Percentiles rank a stretch among this genome's conserved stretches.
phyloP scores from a whole-genome alignment of 2,797 vertebrate species.

The Sebastes hubbsi region DNA sequence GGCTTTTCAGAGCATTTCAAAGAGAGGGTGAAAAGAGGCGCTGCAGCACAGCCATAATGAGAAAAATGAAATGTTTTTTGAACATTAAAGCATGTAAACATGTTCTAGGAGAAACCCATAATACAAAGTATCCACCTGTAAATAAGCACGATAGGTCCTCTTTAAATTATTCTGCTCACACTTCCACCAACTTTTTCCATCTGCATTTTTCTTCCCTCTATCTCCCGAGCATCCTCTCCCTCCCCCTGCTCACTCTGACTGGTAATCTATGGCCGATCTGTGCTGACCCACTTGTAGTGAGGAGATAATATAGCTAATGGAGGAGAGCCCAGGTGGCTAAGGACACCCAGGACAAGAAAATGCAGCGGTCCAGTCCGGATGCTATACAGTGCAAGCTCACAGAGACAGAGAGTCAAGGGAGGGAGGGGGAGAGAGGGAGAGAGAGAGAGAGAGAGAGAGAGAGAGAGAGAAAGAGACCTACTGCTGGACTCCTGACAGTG shows the following conservation, averaged over 20 bases:
- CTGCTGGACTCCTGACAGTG: background rate
- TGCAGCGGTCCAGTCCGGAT: background rate
- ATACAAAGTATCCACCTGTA: background rate
- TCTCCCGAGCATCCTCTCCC: background rate
- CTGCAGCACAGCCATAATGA: background rate
- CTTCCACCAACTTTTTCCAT: background rate
- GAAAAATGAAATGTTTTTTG: background rate
- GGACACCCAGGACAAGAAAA: slow-evolving; percentile 28
- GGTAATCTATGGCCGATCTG: slow-evolving; percentile 39
- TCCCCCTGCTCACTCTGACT: background rate
- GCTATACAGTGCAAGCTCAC: background rate
- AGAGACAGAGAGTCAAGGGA: background rate
- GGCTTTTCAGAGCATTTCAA: background rate
- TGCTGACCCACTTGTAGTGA: slow-evolving; percentile 49
- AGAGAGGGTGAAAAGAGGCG: background rate
- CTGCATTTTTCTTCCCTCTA: background rate
- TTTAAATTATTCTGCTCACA: background rate
- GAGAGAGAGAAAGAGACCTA: background rate
- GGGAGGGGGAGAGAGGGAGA: background rate
- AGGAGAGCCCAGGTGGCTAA: slow-evolving; percentile 38
- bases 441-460: background rate
- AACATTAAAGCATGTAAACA: background rate
- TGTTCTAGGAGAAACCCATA: background rate
- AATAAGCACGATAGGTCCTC: background rate
- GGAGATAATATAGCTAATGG: slow-evolving; percentile 64